A percentile compares a stretch with the other conserved stretches of the same genome.
Conservation (phyloP, 2,888 invertebrate genomes). For the Acronicta alni region DNA sequence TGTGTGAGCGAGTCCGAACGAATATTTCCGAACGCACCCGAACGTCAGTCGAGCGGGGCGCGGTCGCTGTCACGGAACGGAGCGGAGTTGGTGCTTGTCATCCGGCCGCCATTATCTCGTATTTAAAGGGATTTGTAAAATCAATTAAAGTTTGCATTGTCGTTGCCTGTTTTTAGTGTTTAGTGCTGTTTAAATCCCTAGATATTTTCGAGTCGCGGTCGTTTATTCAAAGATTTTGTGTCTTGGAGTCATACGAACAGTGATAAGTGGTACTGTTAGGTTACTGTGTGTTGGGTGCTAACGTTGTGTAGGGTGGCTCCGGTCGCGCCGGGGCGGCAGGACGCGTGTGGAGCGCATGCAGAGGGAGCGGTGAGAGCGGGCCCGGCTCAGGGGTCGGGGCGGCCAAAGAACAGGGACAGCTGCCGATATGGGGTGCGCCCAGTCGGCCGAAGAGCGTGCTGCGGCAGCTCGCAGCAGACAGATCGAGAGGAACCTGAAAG, state of each 20-base stretch:
- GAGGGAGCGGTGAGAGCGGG: slow-evolving; percentile 90
- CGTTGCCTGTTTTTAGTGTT: slow-evolving; percentile 78
- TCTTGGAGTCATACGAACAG: slow-evolving; percentile 68
- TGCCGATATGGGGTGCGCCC: slow-evolving; percentile 98
- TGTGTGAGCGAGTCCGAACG: slow-evolving; percentile 87
- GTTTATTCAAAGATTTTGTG: slow-evolving; percentile 61
- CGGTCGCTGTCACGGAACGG: slow-evolving; percentile 90
- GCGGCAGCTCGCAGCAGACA: slow-evolving; percentile 99
- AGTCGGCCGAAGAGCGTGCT: slow-evolving; percentile 99
- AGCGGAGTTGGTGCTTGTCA: slow-evolving; percentile 89
- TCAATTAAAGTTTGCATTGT: slow-evolving; percentile 83
- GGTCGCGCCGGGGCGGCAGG: slow-evolving; percentile 82
- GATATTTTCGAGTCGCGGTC: slow-evolving; percentile 62
- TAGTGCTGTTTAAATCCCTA: slow-evolving; percentile 68
- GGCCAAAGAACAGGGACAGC: slow-evolving; percentile 86
- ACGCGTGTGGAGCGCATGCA: slow-evolving; percentile 86
- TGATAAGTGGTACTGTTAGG: slow-evolving; percentile 84
- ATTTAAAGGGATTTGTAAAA: slow-evolving; percentile 88
- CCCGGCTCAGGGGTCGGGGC: slow-evolving; percentile 88
- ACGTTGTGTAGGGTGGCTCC: slow-evolving; percentile 85
- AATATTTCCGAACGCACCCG: slow-evolving; percentile 84
- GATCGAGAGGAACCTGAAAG: slow-evolving; percentile 99
- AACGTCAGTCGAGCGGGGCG: slow-evolving; percentile 90
- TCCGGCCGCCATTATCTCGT: slow-evolving; percentile 90
- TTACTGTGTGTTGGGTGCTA: slow-evolving; percentile 84